Base-by-base conservation (phyloP, 2,113 vertebrate genomes). In the Vidua chalybeata region DNA sequence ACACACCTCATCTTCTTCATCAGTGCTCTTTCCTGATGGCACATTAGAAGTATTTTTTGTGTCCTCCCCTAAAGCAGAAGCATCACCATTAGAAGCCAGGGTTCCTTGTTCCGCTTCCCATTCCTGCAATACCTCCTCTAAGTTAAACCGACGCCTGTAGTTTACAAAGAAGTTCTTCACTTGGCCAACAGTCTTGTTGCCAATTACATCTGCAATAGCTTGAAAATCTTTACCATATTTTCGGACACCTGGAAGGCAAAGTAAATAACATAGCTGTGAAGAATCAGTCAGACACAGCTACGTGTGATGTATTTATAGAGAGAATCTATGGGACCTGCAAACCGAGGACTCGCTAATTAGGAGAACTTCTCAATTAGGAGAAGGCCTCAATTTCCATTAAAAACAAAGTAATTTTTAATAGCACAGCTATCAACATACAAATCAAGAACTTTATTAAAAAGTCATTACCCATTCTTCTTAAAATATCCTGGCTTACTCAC, bases 121-220 rank as follows among this genome's bases (percentile, higher is more conserved):
- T 98, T 99, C 99, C 98, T 99, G 99, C 97, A 99, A 99, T 97
- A 99, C 99, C 98, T 99, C 99, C 98, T 99, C 99, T 98, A 99
- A 98, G 98, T 99, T 99, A 98, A 99, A 99, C 67, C 99, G 99
- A 90, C 99, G 99, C 94, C 99, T 99, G 98, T 99, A 99, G 98
- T 99, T 99, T 97, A 99, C 99, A 95, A 99, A 99, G 98, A 99
- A 99, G 98, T 99, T 99, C 98, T 99, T 99, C 97, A 99, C 99
- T 98, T 99, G 99, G 79, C 99, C 99, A 97, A 99, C 98, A 94
- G 99, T 99, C 98, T 99, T 99, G 98, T 99, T 99, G 78, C 99
- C 99, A 96, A 99, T 99, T 97, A 99, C 99, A 96, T 99, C 99
- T 89, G 99, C 99, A 97, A 99, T 99, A 98, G 99, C 99, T 98